Base-by-base conservation (phyloP, 2,888 invertebrate genomes). In the Alloplasta piceator region DNA sequence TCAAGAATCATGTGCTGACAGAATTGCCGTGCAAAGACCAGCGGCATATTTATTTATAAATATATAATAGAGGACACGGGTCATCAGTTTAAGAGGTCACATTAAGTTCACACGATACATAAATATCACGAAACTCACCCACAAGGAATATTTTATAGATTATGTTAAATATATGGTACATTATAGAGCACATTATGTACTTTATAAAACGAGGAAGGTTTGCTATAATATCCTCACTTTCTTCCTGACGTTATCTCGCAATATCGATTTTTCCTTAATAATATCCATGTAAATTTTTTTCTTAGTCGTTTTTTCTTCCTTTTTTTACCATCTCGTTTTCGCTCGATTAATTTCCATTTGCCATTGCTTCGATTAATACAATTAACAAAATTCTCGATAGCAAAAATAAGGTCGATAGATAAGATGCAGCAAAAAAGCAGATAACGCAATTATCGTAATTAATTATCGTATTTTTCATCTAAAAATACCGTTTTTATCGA, bases 81-180 rank as follows among this genome's bases (percentile, higher is more conserved):
- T 81, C 81, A 81, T 46, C 67, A 6, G 77, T 48, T 81, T 74
- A 77, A 43, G 77, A 60, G 77, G 77, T 77, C 77, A 48, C 16
- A 55, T 50, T 68, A 67, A 63, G 26, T 10, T 58, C 46, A 56
- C 16, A 12, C 55, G 58, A 6, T 52, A 6, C 64, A 48, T 58
- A 48, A 73, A 70, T 70, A 75, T 71, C 71, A 67, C 46, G 14
- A 26, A 36, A 46, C 60, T 14, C 55, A 43, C 46, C 9, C 56
- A 64, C 43, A 5, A 56, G 74, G 16, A 56, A 39, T 39, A 56
- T 66, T 14, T n/a, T 10, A 7, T 56, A 12, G 48, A 46, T 14
- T 48, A 38, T 39, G 14, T 12, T 12, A 48, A 14, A 26, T 12
- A 38, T n/a, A 50, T 50, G 41, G 41, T 4, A 5, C 9, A 66